Base-by-base conservation (phyloP, 2,797 vertebrate genomes). In the Tachyglossus aculeatus region DNA sequence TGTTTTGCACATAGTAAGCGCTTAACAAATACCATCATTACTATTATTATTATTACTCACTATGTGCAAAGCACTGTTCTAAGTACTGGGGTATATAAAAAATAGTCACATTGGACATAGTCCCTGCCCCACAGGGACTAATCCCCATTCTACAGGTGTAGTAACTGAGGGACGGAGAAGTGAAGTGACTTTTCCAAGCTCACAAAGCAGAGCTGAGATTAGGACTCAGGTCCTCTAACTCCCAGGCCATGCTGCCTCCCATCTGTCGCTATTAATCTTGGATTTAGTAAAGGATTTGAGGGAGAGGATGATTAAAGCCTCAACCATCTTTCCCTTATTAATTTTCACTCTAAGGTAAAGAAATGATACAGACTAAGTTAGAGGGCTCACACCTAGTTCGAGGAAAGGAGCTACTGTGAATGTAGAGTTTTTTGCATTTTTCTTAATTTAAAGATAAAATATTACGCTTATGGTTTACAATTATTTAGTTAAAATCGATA, bases 331-430 rank as follows among this genome's bases (percentile, higher is more conserved):
- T 25, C 51, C 39, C 12, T 37, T n/a, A 48, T 55, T n/a, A 27
- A 33, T 16, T 59, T 51, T 7, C 33, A 41, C 4, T 27, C 40
- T 27, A 25, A 54, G 50, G 40, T 51, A 43, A 41, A 25, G 29
- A 53, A 60, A 47, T 15, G 13, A 44, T 29, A 22, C 61, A 34
- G 34, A 33, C n/a, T 52, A 24, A 37, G 44, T n/a, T 5, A 7
- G 15, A 22, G 51, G 55, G 27, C n/a, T n/a, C 4, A 22, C 31
- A 52, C 24, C 21, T 33, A 34, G 41, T 12, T 5, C 19, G 38
- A 59, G 9, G 0, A 7, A 1, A 22, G 31, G 3, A 3, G 14
- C 22, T 7, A 21, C 11, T 27, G n/a, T n/a, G n/a, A n/a, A n/a
- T 24, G 54, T 14, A 5, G 11, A 19, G 21, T 34, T 9, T 25